Conservation (phyloP, 2,797 vertebrate genomes). For the Pagetopsis macropterus region DNA sequence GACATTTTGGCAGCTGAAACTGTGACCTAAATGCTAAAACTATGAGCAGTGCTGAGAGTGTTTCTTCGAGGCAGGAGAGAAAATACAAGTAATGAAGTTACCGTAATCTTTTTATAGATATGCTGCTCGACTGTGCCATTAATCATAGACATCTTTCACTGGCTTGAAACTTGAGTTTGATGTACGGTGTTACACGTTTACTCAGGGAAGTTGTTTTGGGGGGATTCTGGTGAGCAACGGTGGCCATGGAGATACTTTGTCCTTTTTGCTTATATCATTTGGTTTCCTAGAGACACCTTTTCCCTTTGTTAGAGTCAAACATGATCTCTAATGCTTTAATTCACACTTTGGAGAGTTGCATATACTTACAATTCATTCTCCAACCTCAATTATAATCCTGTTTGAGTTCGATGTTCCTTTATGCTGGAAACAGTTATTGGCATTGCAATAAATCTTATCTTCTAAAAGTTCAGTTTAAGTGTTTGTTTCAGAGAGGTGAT, state of each 20-base stretch:
- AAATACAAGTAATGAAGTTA: slow-evolving; percentile 70
- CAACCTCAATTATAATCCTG: not conserved
- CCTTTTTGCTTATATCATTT: slow-evolving; percentile 19
- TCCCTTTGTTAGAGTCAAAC: not conserved
- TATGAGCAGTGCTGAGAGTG: slow-evolving; percentile 65
- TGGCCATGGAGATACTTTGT: slow-evolving; percentile 29
- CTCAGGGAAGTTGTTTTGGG: not conserved
- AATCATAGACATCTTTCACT: slow-evolving; percentile 54
- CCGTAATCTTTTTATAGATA: slow-evolving; percentile 77
- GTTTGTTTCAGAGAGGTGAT: not conserved
- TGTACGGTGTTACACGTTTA: not conserved
- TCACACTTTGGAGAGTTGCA: slow-evolving; percentile 4
- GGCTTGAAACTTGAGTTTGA: slow-evolving; percentile 25
- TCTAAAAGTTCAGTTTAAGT: not conserved
- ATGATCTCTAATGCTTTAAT: not conserved
- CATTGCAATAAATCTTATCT: not conserved
- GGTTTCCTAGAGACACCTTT: slow-evolving; percentile 31
- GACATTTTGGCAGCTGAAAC: slow-evolving; percentile 74
- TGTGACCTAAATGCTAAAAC: slow-evolving; percentile 78
- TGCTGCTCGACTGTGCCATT: slow-evolving; percentile 56
- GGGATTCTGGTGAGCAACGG: slow-evolving; percentile 7
- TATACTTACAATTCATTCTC: not conserved
- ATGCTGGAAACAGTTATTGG: not conserved
- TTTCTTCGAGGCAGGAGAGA: slow-evolving; percentile 56
- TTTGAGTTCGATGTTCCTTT: slow-evolving; percentile 2